phyloP scores from a whole-genome alignment of 2,113 vertebrate species.

The Stictonetta naevosa region DNA sequence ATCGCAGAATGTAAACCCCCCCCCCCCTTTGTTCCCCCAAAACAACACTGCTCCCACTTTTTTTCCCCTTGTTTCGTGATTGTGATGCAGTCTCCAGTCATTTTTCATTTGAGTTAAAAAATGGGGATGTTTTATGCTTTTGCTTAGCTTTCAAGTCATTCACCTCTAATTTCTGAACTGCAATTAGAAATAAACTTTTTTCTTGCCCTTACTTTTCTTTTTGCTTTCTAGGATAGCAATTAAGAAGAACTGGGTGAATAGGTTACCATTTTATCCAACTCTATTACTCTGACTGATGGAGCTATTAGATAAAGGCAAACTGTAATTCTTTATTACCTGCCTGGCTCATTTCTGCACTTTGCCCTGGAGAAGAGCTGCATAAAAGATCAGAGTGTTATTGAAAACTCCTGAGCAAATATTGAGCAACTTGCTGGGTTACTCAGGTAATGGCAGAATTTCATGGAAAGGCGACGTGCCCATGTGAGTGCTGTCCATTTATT shows the following conservation, averaged over 20 bases:
- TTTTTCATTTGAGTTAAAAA: neutral
- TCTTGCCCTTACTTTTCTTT: slow-evolving; percentile 31
- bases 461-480: neutral
- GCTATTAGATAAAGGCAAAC: slow-evolving; percentile 79
- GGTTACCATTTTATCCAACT: slow-evolving; percentile 76
- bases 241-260: slow-evolving; percentile 67
- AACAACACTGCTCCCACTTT: neutral
- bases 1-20: neutral
- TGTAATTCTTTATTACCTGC: slow-evolving; percentile 80
- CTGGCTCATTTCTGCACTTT: slow-evolving; percentile 75
- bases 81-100: neutral
- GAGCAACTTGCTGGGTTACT: slow-evolving; percentile 72
- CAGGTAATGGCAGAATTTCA: slow-evolving; percentile 17
- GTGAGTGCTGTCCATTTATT: neutral
- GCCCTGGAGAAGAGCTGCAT: slow-evolving; percentile 74
- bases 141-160: slow-evolving; percentile 49
- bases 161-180: slow-evolving; percentile 68
- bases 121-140: neutral
- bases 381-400: slow-evolving; percentile 79
- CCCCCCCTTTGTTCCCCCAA: neutral
- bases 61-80: neutral
- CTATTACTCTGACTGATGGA: slow-evolving; percentile 78
- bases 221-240: slow-evolving; percentile 73
- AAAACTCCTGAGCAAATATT: slow-evolving; percentile 81
- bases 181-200: slow-evolving; percentile 71